phyloP scores from a whole-genome alignment of 2,113 vertebrate genomes.

The Clupea harengus region DNA sequence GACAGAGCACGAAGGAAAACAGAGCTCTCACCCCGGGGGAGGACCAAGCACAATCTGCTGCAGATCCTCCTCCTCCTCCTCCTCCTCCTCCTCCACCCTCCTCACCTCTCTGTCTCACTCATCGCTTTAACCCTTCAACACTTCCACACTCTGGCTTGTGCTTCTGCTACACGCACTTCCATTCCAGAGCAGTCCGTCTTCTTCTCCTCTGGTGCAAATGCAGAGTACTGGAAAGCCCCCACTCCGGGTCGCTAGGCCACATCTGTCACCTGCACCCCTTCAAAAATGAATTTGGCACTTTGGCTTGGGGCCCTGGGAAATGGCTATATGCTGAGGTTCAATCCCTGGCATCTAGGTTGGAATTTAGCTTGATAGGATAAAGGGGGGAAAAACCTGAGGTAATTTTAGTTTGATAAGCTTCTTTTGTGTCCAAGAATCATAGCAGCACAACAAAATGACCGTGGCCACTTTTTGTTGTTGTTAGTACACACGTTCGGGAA shows the following conservation, averaged over 20 bases:
- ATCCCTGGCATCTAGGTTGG: constrained; percentile 2
- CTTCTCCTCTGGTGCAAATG: constrained; percentile 46
- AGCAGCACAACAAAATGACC: not conserved
- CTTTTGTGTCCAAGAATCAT: constrained; percentile 27
- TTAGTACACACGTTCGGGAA: not conserved
- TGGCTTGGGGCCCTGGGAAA: not conserved
- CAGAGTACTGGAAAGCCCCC: constrained; percentile 30
- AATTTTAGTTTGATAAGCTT: constrained; percentile 29
- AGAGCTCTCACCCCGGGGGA: constrained; percentile 47
- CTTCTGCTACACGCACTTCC: constrained; percentile 28
- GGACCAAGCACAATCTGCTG: constrained; percentile 50
- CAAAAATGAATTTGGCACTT: constrained; percentile 60
- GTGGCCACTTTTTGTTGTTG: constrained; percentile 3
- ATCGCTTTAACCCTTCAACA: constrained; percentile 22
- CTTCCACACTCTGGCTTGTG: constrained; percentile 20
- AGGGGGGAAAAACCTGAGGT: constrained; percentile 40
- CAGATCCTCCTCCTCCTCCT: constrained; percentile 10
- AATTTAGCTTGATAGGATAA: not conserved
- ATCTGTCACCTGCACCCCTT: constrained; percentile 59
- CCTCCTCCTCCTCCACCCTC: not conserved
- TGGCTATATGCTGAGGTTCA: not conserved
- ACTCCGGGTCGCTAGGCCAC: constrained; percentile 36
- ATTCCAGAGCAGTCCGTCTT: constrained; percentile 6
- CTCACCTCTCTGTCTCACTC: constrained; percentile 27
- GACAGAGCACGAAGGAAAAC: constrained; percentile 45